Percentiles rank a stretch among this genome's conserved stretches.
Evolutionary conservation across 2,797 vertebrate species (phyloP).

Genomic region (Fratercula arctica): DNA sequence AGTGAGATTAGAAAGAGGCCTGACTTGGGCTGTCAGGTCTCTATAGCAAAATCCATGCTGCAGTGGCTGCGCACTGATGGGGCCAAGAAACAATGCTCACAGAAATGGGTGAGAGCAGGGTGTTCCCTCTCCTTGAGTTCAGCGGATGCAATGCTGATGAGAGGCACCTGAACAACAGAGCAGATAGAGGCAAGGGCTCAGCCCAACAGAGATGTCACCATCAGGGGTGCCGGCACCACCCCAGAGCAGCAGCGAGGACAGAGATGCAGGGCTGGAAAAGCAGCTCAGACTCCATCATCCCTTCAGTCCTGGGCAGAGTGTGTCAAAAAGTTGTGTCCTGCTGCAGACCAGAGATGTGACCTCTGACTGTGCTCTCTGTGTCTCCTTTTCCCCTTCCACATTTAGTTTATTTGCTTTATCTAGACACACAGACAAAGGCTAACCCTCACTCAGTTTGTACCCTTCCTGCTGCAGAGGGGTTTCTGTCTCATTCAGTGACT

Average conservation of each 20-base stretch:
- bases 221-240: neutral
- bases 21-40: slow-evolving; percentile 1
- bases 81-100: rapidly evolving
- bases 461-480: neutral
- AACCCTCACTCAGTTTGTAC: neutral
- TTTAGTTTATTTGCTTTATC: neutral
- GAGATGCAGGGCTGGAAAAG: neutral
- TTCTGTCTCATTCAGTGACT: slow-evolving; percentile 44
- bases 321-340: neutral
- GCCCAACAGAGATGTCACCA: neutral
- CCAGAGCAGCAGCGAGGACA: neutral
- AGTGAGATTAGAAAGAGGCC: neutral
- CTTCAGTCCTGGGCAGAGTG: neutral
- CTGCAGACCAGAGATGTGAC: neutral
- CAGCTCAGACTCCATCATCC: neutral
- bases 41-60: neutral
- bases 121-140: neutral
- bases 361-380: rapidly evolving
- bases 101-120: neutral
- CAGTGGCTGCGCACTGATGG: neutral
- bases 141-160: neutral
- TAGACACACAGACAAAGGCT: neutral
- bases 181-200: neutral
- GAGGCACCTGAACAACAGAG: neutral
- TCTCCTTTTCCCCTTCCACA: neutral